These are phyloP conservation scores for Hippocampus barbouri DNA, from an alignment of 2,113 vertebrate genomes.

Conservation along the genomic window DNA sequence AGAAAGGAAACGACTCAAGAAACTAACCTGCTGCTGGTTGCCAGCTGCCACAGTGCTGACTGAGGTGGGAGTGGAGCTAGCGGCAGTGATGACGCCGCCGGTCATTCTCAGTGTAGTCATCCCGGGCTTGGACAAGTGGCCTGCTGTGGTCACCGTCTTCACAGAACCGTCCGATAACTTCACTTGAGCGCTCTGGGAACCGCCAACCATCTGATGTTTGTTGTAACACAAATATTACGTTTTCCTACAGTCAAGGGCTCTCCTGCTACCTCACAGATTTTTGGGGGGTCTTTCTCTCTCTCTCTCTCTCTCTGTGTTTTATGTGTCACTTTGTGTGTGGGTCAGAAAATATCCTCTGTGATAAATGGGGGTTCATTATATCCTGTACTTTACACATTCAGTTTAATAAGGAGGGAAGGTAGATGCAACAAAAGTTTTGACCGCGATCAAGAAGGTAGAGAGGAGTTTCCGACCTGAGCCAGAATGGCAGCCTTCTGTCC, in stretches of 20 bases:
- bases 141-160: constrained; percentile 78
- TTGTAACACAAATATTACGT: background rate
- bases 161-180: constrained; percentile 88
- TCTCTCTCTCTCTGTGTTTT: no score
- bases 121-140: constrained; percentile 88
- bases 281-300: no score
- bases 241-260: background rate
- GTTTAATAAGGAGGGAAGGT: background rate
- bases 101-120: constrained; percentile 89
- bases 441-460: background rate
- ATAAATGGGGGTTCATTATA: no score
- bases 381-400: background rate
- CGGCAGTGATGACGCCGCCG: constrained; percentile 87
- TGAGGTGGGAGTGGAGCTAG: constrained; percentile 75
- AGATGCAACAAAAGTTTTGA: background rate
- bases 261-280: no score
- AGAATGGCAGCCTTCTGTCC: constrained; percentile 92
- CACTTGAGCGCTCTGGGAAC: constrained; percentile 82
- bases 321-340: no score
- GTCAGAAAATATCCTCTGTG: no score
- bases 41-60: constrained; percentile 67
- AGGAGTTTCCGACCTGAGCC: constrained; percentile 77
- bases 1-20: constrained; percentile 1
- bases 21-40: constrained; percentile 63
- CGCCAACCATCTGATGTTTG: constrained; percentile 74